Conservation (phyloP, 1,140 invertebrate species). For the Diorhabda elongata region DNA sequence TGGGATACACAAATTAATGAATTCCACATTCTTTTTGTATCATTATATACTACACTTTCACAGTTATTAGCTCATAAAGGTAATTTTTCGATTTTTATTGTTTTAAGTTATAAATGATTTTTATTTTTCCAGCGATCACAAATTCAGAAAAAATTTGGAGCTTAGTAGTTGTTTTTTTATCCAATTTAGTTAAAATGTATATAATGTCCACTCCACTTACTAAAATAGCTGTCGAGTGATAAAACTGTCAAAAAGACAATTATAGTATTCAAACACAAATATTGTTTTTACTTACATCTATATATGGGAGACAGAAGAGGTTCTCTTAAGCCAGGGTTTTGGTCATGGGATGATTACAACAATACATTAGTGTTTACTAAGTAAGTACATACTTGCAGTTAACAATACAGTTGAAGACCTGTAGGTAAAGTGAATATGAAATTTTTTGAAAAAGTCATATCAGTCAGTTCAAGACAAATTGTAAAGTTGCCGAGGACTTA, state of each 20-base stretch:
- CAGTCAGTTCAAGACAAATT: too few species aligned
- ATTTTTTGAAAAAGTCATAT: too few species aligned
- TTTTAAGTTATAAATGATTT: constrained; percentile 10
- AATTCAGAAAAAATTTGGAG: constrained; percentile 41
- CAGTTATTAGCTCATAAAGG: constrained; percentile 44
- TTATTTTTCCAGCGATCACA: constrained; percentile 37
- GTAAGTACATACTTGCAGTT: constrained; percentile 15
- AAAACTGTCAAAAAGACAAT: too few species aligned
- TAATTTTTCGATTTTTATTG: constrained; percentile 24
- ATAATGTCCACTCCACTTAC: constrained; percentile 7
- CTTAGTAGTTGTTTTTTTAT: constrained; percentile 35
- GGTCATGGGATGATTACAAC: constrained; percentile 24
- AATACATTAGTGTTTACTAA: constrained; percentile 17
- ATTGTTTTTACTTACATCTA: too few species aligned
- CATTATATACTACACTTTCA: constrained; percentile 42
- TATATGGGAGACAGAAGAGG: constrained; percentile 15
- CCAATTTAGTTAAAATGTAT: constrained; percentile 20
- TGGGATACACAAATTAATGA: constrained; percentile 49
- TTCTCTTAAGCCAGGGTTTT: constrained; percentile 20
- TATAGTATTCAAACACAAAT: too few species aligned
- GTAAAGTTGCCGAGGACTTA: too few species aligned
- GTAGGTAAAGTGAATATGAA: too few species aligned
- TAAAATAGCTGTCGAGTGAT: background rate
- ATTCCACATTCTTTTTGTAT: constrained; percentile 39
- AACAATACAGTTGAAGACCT: too few species aligned